Base-by-base conservation (phyloP, 2,113 vertebrate genomes). In the Pyrgilauda ruficollis region DNA sequence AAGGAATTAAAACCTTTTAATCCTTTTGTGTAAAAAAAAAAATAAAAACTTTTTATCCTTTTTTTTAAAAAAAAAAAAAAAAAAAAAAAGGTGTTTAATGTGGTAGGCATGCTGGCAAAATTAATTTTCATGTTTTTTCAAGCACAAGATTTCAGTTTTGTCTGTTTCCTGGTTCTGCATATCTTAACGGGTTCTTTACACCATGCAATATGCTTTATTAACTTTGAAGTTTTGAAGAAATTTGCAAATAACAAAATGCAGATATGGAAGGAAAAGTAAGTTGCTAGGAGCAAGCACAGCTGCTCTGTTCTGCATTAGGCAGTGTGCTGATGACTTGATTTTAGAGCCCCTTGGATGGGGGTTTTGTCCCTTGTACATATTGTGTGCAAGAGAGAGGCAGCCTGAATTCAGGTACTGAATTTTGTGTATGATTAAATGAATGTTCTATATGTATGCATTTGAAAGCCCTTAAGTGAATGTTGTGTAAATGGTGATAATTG, bases 61-160 rank as follows among this genome's bases (percentile, higher is more conserved):
- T n/a, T n/a, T n/a, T n/a, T n/a, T n/a, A 55, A 94, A 83, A 84
- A 96, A 43, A 55, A 94, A 83, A 84, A 43, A 55, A 94, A 83
- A 72, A 96, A 93, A 82, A 83, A 96, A 93, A 95, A 74, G 37
- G 74, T 96, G 85, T 97, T 96, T 95, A 96, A 96, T 97, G 91
- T 97, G 95, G 89, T 93, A 97, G 93, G 77, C 91, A 94, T 90
- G 87, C 95, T 92, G 94, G 70, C 93, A 94, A 96, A 97, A 97
- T 96, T 96, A 97, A 97, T 97, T 95, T 97, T 95, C 88, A 64
- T 96, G 90, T 97, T 96, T 97, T 96, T 96, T 95, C 92, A 94
- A 95, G 94, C 95, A 92, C 68, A 76, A 53, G 80, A 92, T 94
- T 96, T 93, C 73, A 85, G 67, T 83, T 96, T 67, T 89, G 76